Percentiles rank a stretch among this genome's conserved stretches.
Conservation (phyloP, 2,797 vertebrate species). For the Myripristis jacobus region DNA sequence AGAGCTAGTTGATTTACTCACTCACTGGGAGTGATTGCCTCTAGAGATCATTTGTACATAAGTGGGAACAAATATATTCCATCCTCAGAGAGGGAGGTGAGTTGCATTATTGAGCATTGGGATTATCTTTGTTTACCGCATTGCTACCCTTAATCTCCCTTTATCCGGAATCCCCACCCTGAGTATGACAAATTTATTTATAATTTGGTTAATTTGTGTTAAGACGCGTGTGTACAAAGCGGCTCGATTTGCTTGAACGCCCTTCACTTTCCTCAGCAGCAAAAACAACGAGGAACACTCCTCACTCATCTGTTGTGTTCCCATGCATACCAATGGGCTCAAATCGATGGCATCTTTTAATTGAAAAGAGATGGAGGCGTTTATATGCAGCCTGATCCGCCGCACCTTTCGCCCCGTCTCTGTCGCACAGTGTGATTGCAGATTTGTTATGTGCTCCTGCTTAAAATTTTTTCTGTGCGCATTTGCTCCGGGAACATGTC, state of each 20-base stretch:
- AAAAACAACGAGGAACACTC: slow-evolving; percentile 68
- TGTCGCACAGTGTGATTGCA: slow-evolving; percentile 36
- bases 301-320: slow-evolving; percentile 68
- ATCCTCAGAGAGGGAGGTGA: slow-evolving; percentile 65
- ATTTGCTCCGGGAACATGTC: slow-evolving; percentile 40
- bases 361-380: slow-evolving; percentile 80
- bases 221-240: slow-evolving; percentile 70
- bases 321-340: slow-evolving; percentile 77
- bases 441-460: slow-evolving; percentile 41
- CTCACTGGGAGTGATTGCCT: slow-evolving; percentile 57
- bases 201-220: slow-evolving; percentile 79
- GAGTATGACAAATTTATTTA: slow-evolving; percentile 74
- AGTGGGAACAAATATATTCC: slow-evolving; percentile 65
- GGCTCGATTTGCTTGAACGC: slow-evolving; percentile 64
- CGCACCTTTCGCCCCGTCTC: slow-evolving; percentile 59
- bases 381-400: slow-evolving; percentile 76
- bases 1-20: slow-evolving; percentile 36
- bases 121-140: slow-evolving; percentile 79
- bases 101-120: slow-evolving; percentile 70
- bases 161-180: slow-evolving; percentile 66
- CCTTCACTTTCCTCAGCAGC: slow-evolving; percentile 63
- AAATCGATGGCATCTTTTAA: slow-evolving; percentile 82
- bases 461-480: slow-evolving; percentile 39
- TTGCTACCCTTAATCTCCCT: slow-evolving; percentile 72
- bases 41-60: slow-evolving; percentile 65